Base-by-base conservation (phyloP, 2,797 vertebrate genomes). In the Sus cebifrons region DNA sequence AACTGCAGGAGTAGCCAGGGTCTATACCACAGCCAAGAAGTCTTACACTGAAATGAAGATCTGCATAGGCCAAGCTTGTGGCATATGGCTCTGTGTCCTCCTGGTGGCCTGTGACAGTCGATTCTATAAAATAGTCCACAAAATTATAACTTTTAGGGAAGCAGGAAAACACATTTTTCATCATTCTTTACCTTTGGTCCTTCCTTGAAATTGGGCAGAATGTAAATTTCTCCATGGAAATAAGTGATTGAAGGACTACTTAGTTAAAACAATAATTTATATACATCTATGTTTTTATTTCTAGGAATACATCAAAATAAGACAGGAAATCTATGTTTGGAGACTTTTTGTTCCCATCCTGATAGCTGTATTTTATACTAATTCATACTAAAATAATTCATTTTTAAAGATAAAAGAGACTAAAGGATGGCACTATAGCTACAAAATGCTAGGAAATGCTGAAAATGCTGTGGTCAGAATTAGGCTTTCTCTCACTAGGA, bases 251-350 rank as follows among this genome's bases (percentile, higher is more conserved):
- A 90, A 77, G 27, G 23, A 64, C 49, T 85, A 86, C 86, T 84
- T 73, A 68, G 36, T 73, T 73, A 86, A 78, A 86, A 86, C 81
- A 62, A 92, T 71, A 68, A 95, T 90, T 94, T 77, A 85, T n/a
- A 84, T 40, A 79, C 3, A 89, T 75, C 11, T 79, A 36, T 93
- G 21, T 82, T 91, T 96, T 95, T 96, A 95, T 86, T 95, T 93
- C 52, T 89, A 93, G 44, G 18, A 91, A 94, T 58, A 93, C 67
- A 94, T 67, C 49, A 91, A 95, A 91, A 78, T 71, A 81, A 86
- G 49, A 40, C 23, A 67, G 36, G 49, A 92, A 85, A 81, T 93
- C n/a, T 87, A 27, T 82, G 73, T 71, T 67, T 92, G 58, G 49
- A 90, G 44, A 86, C 12, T 75, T 87, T 81, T 32, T 89, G 49